These are phyloP conservation scores for Gymnogyps californianus DNA, from an alignment of 2,113 vertebrate species.

Conservation along the genomic window DNA sequence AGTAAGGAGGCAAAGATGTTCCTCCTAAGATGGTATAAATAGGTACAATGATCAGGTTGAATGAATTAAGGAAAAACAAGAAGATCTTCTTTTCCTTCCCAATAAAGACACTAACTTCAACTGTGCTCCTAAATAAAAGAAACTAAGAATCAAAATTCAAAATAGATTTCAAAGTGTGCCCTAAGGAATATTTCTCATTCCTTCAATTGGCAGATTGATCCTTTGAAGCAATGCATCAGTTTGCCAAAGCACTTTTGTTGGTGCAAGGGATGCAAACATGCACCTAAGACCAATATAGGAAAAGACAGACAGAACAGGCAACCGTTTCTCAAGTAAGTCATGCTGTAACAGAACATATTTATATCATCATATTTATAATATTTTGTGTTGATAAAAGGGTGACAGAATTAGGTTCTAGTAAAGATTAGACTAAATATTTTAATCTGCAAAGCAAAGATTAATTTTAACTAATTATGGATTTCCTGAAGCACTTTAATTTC, in stretches of 20 bases:
- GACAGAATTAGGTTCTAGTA: neutral
- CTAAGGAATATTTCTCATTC: neutral
- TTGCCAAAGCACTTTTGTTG: neutral
- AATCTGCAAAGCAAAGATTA: neutral
- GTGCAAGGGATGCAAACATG: neutral
- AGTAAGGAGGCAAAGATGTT: neutral
- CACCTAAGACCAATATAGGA: neutral
- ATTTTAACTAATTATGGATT: neutral
- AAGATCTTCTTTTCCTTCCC: neutral
- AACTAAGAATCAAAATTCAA: neutral
- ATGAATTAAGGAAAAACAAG: neutral
- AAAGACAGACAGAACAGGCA: neutral
- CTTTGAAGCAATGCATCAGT: neutral
- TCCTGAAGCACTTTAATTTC: neutral
- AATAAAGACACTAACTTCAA: neutral
- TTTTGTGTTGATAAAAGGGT: neutral
- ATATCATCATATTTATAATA: no score
- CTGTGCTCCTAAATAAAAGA: neutral
- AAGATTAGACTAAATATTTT: neutral
- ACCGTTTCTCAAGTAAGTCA: neutral
- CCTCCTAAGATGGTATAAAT: neutral
- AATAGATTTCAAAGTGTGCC: neutral
- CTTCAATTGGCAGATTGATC: neutral
- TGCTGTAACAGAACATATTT: neutral
- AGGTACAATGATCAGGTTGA: neutral